Evolutionary conservation across 1,140 invertebrate species (phyloP).

Genomic region (Pantala flavescens): DNA sequence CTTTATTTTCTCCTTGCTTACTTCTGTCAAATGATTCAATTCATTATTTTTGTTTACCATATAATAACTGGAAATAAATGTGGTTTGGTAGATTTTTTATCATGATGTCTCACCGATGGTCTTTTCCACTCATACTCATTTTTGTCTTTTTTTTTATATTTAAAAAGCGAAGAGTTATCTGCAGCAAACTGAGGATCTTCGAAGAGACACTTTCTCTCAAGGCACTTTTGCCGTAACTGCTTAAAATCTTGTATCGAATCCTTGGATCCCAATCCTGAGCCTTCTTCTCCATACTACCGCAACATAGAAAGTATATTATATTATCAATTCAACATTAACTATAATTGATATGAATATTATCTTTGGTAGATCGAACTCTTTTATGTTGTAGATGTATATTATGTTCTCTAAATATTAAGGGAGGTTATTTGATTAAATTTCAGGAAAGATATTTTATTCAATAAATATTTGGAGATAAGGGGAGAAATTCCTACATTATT

Average conservation of each 20-base stretch:
- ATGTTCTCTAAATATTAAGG: too few relatives aligned
- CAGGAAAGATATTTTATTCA: too few relatives aligned
- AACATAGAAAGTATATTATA: too few relatives aligned
- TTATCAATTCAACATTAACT: too few relatives aligned
- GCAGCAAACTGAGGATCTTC: neutral
- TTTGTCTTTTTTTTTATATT: neutral
- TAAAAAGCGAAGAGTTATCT: neutral
- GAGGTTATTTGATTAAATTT: too few relatives aligned
- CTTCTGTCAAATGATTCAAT: neutral
- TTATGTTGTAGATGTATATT: too few relatives aligned
- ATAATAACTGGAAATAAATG: neutral
- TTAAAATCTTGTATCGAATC: neutral
- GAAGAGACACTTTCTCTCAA: neutral
- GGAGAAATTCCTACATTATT: too few relatives aligned
- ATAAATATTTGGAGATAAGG: too few relatives aligned
- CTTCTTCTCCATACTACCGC: neutral
- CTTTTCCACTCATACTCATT: neutral
- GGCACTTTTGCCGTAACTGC: neutral
- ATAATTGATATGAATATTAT: too few relatives aligned
- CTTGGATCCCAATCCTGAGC: neutral
- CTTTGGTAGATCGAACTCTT: too few relatives aligned
- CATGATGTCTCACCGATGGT: neutral
- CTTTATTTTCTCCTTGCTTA: neutral
- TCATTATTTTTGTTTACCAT: neutral
- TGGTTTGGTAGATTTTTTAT: neutral